Base-by-base conservation (phyloP, 2,797 vertebrate genomes). In the Acrocephalus scirpaceus region DNA sequence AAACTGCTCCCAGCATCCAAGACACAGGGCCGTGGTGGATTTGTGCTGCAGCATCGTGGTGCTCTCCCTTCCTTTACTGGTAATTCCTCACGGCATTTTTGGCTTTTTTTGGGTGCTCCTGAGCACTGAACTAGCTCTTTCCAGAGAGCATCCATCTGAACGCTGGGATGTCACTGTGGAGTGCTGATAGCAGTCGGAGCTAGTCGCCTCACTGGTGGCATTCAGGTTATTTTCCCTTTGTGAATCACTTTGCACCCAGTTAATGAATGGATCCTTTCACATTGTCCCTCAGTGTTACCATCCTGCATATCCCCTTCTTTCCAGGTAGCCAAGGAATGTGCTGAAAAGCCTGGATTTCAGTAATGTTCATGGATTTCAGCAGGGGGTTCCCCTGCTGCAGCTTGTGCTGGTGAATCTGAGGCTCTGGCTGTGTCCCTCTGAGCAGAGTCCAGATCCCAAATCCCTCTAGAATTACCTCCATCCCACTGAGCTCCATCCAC, bases 141-240 rank as follows among this genome's bases (percentile, higher is more conserved):
- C 38, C 38, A 16, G 25, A 64, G 27, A 22, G 5, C 21, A 53
- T 29, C 47, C 53, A 18, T 15, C 22, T 54, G 60, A 74, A 74
- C 2, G 1, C 3, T 11, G 12, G 11, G 40, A 64, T 61, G 16
- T 47, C 60, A 22, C 48, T 50, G 34, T 45, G 61, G 38, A 42
- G 34, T n/a, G 44, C 17, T 25, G 7, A 11, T 27, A n/a, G 34
- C 53, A 82, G 51, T 10, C 51, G 56, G 45, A 56, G 32, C 23
- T 18, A 7, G 4, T 42, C 8, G 7, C 32, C n/a, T 69, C 51
- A 2, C 44, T 36, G 0, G 0, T 61, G 56, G 22, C 6, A 32
- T 81, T 45, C 42, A 48, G n/a, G n/a, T 45, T 71, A 20, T 54
- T 90, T 85, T 58, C n/a, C 38, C 16, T 42, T 38, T 50, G 23